Conservation (phyloP, 2,113 vertebrate species). For the Asarcornis scutulata region DNA sequence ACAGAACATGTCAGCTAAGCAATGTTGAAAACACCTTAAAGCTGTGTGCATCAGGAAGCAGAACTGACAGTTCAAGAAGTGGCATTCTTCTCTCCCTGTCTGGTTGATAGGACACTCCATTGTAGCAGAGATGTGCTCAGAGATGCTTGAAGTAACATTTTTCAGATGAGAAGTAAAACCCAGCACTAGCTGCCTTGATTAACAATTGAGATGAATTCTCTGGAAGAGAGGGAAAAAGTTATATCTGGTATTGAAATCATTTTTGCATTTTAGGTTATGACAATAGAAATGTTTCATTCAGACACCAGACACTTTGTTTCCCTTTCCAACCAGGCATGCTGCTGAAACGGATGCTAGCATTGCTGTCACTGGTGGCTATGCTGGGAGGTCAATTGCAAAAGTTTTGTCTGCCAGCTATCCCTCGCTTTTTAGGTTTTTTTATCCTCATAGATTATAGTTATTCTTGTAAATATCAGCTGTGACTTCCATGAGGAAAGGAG, state of each 20-base stretch:
- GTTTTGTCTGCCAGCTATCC: neutral
- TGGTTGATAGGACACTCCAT: neutral
- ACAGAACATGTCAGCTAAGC: neutral
- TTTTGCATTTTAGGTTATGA: neutral
- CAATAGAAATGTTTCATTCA: neutral
- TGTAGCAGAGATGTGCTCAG: neutral
- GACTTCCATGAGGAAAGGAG: neutral
- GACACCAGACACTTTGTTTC: neutral
- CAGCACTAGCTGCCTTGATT: neutral
- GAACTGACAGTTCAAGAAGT: neutral
- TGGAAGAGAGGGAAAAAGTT: neutral
- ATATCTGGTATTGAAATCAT: neutral
- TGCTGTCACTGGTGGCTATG: fast-evolving
- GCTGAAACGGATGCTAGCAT: neutral
- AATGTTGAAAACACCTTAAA: neutral
- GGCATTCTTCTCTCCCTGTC: neutral
- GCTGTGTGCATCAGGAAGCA: neutral
- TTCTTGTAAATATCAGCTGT: neutral
- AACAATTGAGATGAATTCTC: neutral
- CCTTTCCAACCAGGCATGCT: neutral
- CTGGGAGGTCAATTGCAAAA: neutral
- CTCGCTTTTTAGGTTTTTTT: neutral
- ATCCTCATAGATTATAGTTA: neutral
- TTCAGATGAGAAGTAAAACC: fast-evolving
- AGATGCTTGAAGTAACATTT: neutral